A percentile compares a stretch with the other conserved stretches of the same genome.
phyloP scores from a whole-genome alignment of 2,888 invertebrate genomes.

The Agrochola litura region DNA sequence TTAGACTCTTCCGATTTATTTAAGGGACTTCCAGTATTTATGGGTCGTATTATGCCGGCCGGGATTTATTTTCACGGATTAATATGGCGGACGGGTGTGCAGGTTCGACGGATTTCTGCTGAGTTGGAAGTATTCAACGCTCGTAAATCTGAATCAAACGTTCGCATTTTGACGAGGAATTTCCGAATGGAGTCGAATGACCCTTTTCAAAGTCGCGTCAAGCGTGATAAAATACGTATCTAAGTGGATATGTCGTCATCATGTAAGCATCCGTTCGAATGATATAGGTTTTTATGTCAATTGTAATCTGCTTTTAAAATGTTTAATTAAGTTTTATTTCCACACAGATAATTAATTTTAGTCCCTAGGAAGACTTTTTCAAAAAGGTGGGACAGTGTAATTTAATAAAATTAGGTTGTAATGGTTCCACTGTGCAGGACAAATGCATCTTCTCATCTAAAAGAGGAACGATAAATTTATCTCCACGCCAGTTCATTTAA shows the following conservation, averaged over 20 bases:
- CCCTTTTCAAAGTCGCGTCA: conserved; percentile 76
- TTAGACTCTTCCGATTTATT: conserved; percentile 66
- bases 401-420: conserved; percentile 3
- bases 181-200: conserved; percentile 66
- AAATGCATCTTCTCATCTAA: not conserved
- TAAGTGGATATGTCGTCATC: conserved; percentile 52
- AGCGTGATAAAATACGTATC: conserved; percentile 56
- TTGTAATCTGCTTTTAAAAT: conserved; percentile 15
- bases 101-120: conserved; percentile 61
- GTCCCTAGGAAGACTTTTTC: not conserved
- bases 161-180: conserved; percentile 73
- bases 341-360: not conserved
- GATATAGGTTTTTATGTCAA: conserved; percentile 42
- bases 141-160: conserved; percentile 78
- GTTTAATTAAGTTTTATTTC: conserved; percentile 23
- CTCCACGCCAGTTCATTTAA: not conserved
- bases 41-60: conserved; percentile 68
- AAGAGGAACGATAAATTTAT: not conserved
- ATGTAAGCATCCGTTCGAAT: conserved; percentile 44
- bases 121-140: conserved; percentile 69
- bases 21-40: conserved; percentile 67
- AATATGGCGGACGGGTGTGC: conserved; percentile 63
- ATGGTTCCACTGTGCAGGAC: not conserved
- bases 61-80: conserved; percentile 70
- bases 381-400: not conserved